Evolutionary conservation across 2,113 vertebrate species (phyloP).

Genomic region (Seriola aureovittata): DNA sequence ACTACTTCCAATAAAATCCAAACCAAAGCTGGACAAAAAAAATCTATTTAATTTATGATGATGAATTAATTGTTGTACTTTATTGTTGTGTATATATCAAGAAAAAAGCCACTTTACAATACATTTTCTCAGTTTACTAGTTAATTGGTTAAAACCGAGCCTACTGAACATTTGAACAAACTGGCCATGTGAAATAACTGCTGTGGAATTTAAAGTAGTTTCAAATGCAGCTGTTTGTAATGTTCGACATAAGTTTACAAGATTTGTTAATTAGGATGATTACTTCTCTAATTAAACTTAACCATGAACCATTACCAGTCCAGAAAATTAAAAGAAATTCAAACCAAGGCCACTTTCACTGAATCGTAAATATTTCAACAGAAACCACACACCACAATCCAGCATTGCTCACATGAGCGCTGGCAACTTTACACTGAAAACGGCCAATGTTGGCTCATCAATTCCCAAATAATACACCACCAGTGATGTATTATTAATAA

Average conservation of each 20-base stretch:
- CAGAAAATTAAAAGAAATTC: neutral
- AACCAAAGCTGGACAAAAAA: neutral
- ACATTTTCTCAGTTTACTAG: neutral
- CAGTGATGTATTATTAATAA: neutral
- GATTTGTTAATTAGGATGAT: neutral
- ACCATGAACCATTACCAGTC: neutral
- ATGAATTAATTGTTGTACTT: neutral
- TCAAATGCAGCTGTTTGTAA: neutral
- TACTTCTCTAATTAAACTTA: neutral
- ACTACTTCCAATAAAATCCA: neutral
- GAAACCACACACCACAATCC: slow-evolving; percentile 27
- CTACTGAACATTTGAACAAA: neutral
- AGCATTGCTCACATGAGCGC: slow-evolving; percentile 11
- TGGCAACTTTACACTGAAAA: slow-evolving; percentile 4
- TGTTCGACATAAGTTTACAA: neutral
- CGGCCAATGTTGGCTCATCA: slow-evolving; percentile 7
- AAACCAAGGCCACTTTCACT: neutral
- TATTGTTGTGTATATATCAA: neutral
- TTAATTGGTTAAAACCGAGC: neutral
- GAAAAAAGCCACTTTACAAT: neutral
- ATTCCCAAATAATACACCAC: neutral
- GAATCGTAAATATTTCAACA: slow-evolving; percentile 45
- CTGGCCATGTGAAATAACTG: neutral
- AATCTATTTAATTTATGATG: neutral
- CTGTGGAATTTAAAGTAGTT: neutral